Base-by-base conservation (phyloP, 2,888 invertebrate genomes). In the Acleris sparsana region DNA sequence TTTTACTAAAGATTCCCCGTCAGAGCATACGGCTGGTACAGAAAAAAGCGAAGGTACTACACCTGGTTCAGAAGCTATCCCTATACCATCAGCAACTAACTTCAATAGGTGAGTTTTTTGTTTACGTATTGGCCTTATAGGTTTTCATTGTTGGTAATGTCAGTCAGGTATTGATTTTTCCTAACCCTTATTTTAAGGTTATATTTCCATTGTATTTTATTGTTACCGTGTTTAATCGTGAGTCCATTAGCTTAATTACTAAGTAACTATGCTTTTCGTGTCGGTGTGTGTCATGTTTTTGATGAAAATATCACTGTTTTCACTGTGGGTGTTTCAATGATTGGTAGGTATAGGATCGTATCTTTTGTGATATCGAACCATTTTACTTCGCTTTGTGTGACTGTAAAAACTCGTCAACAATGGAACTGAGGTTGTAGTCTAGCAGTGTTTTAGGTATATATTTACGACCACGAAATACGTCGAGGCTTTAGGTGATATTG, bases 111-210 rank as follows among this genome's bases (percentile, higher is more conserved):
- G 75, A 82, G 83, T 46, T 82, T 80, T 80, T 78, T 76, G 73
- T 73, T 73, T 74, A 72, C 75, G 74, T 67, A 70, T 73, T 74
- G 74, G 80, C 76, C 78, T 76, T 78, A 73, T 74, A 76, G 74
- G 73, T 73, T 69, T 76, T 80, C 83, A 84, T 86, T 87, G 85
- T 86, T 85, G 78, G 78, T 76, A 76, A 78, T 83, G 83, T 82
- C 82, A 85, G 74, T 78, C 80, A 77, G 73, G 74, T 92, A 92
- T 92, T 82, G 92, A 92, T 92, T 92, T 92, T 92, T 87, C 86
- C 69, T 80, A 77, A 78, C 76, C 82, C 75, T 76, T 85, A 84
- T 85, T 85, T 87, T 86, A 88, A 66, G 89, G 90, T 92, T 91
- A 91, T 86, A 85, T 85, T 86, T 79, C 79, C 75, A 83, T 85